A percentile compares a stretch with the other conserved stretches of the same genome.
These are phyloP conservation scores for Isotomurus palustris DNA, from an alignment of 2,888 invertebrate genomes.

Conservation along the genomic window DNA sequence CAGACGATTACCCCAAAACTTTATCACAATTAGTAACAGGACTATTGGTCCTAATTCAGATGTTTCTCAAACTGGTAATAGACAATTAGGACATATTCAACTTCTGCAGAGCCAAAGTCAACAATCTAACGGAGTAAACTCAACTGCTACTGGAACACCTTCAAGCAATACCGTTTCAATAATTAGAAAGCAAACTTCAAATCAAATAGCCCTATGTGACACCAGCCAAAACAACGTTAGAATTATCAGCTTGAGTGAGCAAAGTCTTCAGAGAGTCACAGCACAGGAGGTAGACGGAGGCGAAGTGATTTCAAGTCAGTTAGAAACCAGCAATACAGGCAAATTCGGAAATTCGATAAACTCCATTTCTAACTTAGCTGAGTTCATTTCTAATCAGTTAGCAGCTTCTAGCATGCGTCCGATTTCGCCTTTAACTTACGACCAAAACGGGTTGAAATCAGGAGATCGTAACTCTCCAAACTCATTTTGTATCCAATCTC, in stretches of 20 bases:
- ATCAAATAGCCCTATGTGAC: background rate
- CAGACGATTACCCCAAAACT: slow-evolving; percentile 33
- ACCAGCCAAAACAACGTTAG: background rate
- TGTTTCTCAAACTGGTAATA: background rate
- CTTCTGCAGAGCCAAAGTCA: background rate
- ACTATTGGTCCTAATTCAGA: background rate
- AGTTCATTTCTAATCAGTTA: slow-evolving; percentile 45
- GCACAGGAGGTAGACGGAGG: background rate
- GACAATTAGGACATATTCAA: background rate
- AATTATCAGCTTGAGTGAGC: background rate
- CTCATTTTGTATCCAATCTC: background rate
- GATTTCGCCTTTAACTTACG: slow-evolving; percentile 40
- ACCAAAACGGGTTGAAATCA: slow-evolving; percentile 5
- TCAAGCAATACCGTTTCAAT: background rate
- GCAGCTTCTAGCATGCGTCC: slow-evolving; percentile 46
- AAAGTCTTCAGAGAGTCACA: background rate
- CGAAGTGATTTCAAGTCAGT: background rate
- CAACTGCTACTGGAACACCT: background rate
- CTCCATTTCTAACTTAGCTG: slow-evolving; percentile 42
- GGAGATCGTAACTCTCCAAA: slow-evolving; percentile 17
- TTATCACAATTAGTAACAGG: slow-evolving; percentile 33
- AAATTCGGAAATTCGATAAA: slow-evolving; percentile 15
- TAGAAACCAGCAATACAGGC: background rate
- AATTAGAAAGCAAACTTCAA: background rate
- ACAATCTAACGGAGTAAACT: background rate